Base-by-base conservation (phyloP, 2,888 invertebrate species). In the Theretra japonica region DNA sequence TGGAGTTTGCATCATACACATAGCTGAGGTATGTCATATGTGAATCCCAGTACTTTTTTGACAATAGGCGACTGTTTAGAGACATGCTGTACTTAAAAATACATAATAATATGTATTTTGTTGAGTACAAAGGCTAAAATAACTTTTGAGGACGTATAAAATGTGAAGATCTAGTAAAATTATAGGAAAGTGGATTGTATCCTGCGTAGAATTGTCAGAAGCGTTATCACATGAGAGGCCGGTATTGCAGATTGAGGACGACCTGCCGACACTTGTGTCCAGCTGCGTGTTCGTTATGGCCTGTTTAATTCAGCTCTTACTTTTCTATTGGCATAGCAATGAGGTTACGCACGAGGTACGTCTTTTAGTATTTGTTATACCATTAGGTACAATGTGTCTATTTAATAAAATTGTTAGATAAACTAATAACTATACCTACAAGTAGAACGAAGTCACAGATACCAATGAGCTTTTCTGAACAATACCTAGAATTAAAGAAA, bases 301-400 rank as follows among this genome's bases (percentile, higher is more conserved):
- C 1, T 87, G 88, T 70, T 74, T 91, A 70, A 82, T 87, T 50
- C 89, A 91, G 73, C 82, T 92, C 8, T 74, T 91, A 8, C 77
- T 90, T 0, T 90, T 89, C 75, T 91, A 90, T 75, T 92, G 91
- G 91, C 86, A 86, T 74, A 85, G 87, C 73, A 90, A 90, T 70
- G 87, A 90, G 79, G 90, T 91, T 17, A 88, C 86, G 15, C 74
- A 83, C 69, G 84, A 88, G 85, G 91, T 90, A 75, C 48, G 65
- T 65, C 17, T 48, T 65, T 48, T 48, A 48, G 65, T 65, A 23
- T 6, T 17, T n/a, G 19, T 48, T 41, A 8, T 21, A 62, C 8
- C n/a, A 58, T 58, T 58, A n/a, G n/a, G n/a, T n/a, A 58, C 25
- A 15, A 17, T 58, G 17, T 25, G 11, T 23, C 15, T 57, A 21